Conservation (phyloP, 2,113 vertebrate species). For the Gymnogyps californianus region DNA sequence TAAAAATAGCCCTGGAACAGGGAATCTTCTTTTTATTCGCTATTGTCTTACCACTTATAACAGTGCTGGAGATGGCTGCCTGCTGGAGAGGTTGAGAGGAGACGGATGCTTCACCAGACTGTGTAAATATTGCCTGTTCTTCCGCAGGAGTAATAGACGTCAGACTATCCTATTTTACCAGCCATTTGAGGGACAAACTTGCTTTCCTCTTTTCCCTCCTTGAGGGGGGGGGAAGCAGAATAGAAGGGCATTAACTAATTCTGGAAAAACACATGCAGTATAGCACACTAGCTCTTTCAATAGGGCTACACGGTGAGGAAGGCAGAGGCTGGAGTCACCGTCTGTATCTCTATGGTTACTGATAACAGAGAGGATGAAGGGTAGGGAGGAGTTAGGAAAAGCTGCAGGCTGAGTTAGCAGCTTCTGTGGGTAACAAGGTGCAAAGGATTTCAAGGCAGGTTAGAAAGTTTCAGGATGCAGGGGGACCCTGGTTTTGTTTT, state of each 20-base stretch:
- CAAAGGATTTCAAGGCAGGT: neutral
- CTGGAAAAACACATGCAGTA: neutral
- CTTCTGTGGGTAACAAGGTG: neutral
- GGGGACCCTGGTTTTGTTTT: neutral
- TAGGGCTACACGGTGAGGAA: neutral
- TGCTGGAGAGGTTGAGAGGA: neutral
- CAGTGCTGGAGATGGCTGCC: neutral
- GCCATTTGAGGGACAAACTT: neutral
- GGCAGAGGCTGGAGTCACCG: neutral
- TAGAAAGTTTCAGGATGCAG: neutral
- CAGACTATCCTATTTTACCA: neutral
- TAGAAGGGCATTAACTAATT: neutral
- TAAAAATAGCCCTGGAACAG: conserved; percentile 28
- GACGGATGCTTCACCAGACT: neutral
- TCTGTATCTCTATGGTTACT: conserved; percentile 64
- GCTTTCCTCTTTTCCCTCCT: neutral
- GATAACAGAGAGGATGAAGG: neutral
- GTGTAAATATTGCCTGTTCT: neutral
- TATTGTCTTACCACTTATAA: neutral
- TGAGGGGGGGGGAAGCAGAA: neutral
- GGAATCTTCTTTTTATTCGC: neutral
- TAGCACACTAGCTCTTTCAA: neutral
- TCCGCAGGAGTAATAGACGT: neutral
- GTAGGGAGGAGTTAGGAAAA: neutral
- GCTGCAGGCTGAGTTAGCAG: neutral